phyloP scores from a whole-genome alignment of 1,140 invertebrate species.

The Danaus melanippus region DNA sequence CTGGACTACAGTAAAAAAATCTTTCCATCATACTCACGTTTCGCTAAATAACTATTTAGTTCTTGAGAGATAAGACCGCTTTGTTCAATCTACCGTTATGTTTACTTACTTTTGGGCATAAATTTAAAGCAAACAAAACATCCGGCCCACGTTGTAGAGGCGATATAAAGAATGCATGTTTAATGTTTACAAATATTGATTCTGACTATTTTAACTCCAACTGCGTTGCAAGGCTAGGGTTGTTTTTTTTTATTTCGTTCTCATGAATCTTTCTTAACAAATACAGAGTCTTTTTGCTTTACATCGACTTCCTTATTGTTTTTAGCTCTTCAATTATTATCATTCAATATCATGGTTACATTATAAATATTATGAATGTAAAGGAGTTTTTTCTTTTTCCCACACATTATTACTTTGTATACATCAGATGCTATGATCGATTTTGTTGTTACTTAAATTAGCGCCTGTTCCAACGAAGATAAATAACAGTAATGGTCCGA shows the following conservation, averaged over 20 bases:
- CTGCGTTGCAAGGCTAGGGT: conserved; percentile 3
- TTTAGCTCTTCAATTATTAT: too few species aligned
- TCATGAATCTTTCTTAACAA: conserved; percentile 3
- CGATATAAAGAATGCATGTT: conserved; percentile 28
- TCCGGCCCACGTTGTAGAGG: conserved; percentile 26
- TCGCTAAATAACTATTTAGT: conserved; percentile 49
- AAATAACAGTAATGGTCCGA: too few species aligned
- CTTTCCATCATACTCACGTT: conserved; percentile 46
- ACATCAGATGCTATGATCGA: too few species aligned
- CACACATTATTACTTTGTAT: too few species aligned
- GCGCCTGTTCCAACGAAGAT: too few species aligned
- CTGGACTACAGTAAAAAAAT: conserved; percentile 34
- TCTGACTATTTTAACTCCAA: conserved; percentile 22
- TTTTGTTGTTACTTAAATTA: too few species aligned
- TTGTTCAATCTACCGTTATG: conserved; percentile 48
- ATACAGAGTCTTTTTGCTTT: too few species aligned
- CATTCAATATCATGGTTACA: too few species aligned
- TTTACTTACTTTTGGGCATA: conserved; percentile 31
- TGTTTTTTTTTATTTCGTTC: conserved; percentile 3
- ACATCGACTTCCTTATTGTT: too few species aligned
- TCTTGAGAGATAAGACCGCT: conserved; percentile 40
- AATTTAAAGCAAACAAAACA: conserved; percentile 34
- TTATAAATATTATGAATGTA: too few species aligned
- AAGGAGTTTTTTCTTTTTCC: too few species aligned
- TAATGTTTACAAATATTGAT: conserved; percentile 24